Conservation (phyloP, 1,140 invertebrate species). For the Stenopsyche tienmushanensis region DNA sequence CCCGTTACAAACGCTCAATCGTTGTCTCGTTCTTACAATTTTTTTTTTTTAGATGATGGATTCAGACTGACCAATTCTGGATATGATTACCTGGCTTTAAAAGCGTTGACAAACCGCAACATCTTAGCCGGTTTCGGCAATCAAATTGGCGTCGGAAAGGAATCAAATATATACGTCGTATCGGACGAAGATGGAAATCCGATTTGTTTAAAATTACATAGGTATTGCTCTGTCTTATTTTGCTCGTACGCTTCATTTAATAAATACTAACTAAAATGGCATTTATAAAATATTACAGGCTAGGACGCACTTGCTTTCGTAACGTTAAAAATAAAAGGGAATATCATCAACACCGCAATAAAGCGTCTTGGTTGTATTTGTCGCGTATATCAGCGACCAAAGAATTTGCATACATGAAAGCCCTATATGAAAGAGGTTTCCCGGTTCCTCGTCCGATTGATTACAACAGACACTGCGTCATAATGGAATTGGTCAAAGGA, state of each 20-base stretch:
- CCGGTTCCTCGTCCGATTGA: slow-evolving; percentile 95
- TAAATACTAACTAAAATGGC: background rate
- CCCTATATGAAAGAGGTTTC: slow-evolving; percentile 85
- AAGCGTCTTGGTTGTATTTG: slow-evolving; percentile 95
- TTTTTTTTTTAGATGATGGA: slow-evolving; percentile 77
- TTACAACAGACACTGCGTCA: slow-evolving; percentile 92
- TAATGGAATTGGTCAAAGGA: slow-evolving; percentile 91
- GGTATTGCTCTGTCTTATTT: slow-evolving; percentile 48
- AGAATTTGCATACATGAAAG: slow-evolving; percentile 98
- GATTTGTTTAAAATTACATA: slow-evolving; percentile 90
- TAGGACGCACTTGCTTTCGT: slow-evolving; percentile 95
- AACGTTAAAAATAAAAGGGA: slow-evolving; percentile 96
- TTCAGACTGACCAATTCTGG: slow-evolving; percentile 94
- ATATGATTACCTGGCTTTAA: slow-evolving; percentile 96
- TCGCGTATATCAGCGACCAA: slow-evolving; percentile 95
- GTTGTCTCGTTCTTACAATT: slow-evolving; percentile 15
- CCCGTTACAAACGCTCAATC: background rate
- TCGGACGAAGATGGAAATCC: slow-evolving; percentile 73
- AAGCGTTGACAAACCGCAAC: slow-evolving; percentile 78
- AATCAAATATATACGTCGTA: slow-evolving; percentile 92
- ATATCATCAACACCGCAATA: slow-evolving; percentile 90
- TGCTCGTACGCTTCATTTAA: too few relatives aligned
- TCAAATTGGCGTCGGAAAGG: slow-evolving; percentile 98
- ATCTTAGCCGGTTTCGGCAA: slow-evolving; percentile 89
- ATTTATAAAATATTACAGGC: slow-evolving; percentile 57